Evolutionary conservation across 2,888 invertebrate species (phyloP).

Genomic region (Meloe dianella): DNA sequence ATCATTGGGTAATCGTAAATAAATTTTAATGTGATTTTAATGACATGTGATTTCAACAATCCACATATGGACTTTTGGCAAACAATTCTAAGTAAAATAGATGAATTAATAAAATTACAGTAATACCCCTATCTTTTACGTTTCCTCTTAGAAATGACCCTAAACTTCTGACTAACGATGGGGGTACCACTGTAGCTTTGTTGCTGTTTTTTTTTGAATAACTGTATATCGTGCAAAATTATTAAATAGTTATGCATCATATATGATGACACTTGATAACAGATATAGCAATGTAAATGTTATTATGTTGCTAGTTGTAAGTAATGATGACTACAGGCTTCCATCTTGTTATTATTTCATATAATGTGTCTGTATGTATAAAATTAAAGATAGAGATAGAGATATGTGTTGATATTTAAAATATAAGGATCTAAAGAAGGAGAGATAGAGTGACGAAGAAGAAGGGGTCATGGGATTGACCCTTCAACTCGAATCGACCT

Average conservation of each 20-base stretch:
- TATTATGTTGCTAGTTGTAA: slow-evolving; percentile 21
- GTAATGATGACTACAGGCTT: slow-evolving; percentile 27
- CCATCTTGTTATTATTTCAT: slow-evolving; percentile 23
- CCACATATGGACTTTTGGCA: no score
- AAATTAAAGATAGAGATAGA: not conserved
- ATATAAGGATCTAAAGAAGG: no score
- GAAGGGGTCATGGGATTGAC: not conserved
- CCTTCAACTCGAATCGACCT: slow-evolving; percentile 6
- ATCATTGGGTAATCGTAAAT: not conserved
- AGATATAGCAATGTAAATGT: slow-evolving; percentile 29
- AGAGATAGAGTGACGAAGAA: not conserved
- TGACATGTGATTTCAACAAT: not conserved
- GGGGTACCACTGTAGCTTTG: no score
- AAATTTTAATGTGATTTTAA: slow-evolving; percentile 1
- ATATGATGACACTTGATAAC: slow-evolving; percentile 30
- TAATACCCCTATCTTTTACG: no score
- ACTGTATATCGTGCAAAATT: no score
- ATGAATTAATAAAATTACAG: no score
- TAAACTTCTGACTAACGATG: no score
- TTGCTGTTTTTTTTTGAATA: no score
- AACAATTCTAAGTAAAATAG: no score
- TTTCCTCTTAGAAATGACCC: no score
- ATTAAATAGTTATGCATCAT: slow-evolving; percentile 24
- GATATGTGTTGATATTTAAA: not conserved
- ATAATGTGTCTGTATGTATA: not conserved